Percentiles rank a stretch among this genome's conserved stretches.
These are phyloP conservation scores for Cosmopolites sordidus DNA, from an alignment of 2,888 invertebrate genomes.

Conservation along the genomic window DNA sequence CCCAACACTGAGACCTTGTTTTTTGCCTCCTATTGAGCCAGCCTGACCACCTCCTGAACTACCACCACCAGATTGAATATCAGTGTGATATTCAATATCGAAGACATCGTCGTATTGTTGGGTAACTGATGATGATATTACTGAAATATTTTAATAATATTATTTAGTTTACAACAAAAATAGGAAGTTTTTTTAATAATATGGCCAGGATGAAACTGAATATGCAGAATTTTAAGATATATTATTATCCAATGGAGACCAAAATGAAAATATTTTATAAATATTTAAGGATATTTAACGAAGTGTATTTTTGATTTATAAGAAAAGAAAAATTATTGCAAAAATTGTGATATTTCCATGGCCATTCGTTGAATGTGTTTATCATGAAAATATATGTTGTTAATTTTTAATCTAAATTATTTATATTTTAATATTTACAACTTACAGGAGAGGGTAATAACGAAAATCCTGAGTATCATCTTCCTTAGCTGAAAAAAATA, in stretches of 20 bases:
- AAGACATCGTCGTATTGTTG: constrained; percentile 38
- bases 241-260: no score
- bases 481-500: constrained; percentile 32
- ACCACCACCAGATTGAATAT: constrained; percentile 11
- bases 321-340: no score
- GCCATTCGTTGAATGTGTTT: constrained; percentile 10
- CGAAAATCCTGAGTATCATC: constrained; percentile 32
- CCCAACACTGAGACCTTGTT: constrained; percentile 63
- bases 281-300: no score
- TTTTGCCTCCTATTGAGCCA: constrained; percentile 32
- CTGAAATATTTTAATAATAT: constrained; percentile 24
- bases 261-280: no score
- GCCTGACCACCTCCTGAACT: constrained; percentile 14
- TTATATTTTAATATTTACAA: constrained; percentile 1
- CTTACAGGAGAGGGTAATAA: constrained; percentile 32
- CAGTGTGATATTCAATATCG: constrained; percentile 28
- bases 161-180: no score
- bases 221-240: no score
- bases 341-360: constrained; percentile 26
- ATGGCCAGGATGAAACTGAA: no score
- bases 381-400: constrained; percentile 28
- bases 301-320: no score
- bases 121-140: constrained; percentile 19
- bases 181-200: not conserved
- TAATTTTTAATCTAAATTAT: no score